These are phyloP conservation scores for Oceanites oceanicus DNA, from an alignment of 2,113 vertebrate genomes.

Conservation along the genomic window DNA sequence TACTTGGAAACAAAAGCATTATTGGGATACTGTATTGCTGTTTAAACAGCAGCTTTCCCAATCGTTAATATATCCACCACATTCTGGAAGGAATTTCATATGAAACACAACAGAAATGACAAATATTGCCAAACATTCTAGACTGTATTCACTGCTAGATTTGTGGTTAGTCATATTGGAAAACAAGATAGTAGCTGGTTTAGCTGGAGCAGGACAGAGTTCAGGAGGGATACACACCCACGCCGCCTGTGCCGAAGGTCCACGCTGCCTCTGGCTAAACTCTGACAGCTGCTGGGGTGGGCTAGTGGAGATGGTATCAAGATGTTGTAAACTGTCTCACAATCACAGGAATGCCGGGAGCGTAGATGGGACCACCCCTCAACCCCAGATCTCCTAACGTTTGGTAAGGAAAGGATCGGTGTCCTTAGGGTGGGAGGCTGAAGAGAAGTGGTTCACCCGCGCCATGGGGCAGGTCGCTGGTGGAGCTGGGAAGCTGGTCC, in stretches of 20 bases:
- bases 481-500: not conserved
- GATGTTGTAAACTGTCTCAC: not conserved
- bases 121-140: not conserved
- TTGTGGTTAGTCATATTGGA: not conserved
- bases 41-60: not conserved
- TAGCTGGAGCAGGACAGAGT: not conserved
- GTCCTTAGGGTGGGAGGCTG: not conserved
- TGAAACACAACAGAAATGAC: not conserved
- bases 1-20: conserved; percentile 4
- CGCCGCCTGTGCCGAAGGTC: not conserved
- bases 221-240: not conserved
- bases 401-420: not conserved
- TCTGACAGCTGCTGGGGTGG: not conserved
- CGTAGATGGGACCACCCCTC: not conserved
- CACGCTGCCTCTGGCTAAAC: not conserved
- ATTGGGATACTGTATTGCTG: not conserved
- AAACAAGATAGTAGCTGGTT: not conserved
- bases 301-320: not conserved
- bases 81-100: not conserved
- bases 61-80: not conserved
- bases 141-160: not conserved
- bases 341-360: not conserved
- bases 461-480: not conserved
- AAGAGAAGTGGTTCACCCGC: not conserved
- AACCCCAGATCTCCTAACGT: not conserved